A percentile compares a stretch with the other conserved stretches of the same genome.
Evolutionary conservation across 2,113 vertebrate species (phyloP).

Genomic region (Catagonus wagneri): DNA sequence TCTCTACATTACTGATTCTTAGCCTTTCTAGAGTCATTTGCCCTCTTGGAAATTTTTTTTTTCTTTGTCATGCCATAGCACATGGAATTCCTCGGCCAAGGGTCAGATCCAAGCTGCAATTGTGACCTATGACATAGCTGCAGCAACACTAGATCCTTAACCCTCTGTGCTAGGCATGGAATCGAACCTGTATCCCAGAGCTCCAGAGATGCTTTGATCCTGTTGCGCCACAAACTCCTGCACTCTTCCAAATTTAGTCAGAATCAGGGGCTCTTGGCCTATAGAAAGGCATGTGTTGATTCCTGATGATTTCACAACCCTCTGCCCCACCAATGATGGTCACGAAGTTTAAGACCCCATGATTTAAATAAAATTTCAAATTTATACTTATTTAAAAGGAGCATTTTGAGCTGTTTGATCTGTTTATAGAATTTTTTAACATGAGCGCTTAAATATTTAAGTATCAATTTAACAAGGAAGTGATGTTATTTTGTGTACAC

Average conservation of each 20-base stretch:
- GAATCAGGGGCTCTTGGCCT: too few relatives aligned
- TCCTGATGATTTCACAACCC: background rate
- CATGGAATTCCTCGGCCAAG: too few relatives aligned
- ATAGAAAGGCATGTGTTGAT: background rate
- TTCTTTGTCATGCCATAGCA: too few relatives aligned
- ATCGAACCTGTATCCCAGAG: too few relatives aligned
- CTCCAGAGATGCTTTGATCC: too few relatives aligned
- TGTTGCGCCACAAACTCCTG: too few relatives aligned
- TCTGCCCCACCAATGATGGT: background rate
- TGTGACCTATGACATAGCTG: too few relatives aligned
- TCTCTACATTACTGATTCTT: background rate
- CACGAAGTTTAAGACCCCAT: background rate
- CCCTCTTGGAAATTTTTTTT: background rate
- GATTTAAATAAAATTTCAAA: slow-evolving; percentile 16
- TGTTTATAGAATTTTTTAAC: background rate
- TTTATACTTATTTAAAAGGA: slow-evolving; percentile 24
- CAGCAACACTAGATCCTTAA: too few relatives aligned
- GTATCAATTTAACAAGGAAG: background rate
- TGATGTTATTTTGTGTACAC: background rate
- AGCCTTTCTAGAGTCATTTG: background rate
- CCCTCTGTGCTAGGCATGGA: too few relatives aligned
- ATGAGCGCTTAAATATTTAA: background rate
- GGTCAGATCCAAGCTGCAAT: too few relatives aligned
- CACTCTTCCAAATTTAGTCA: too few relatives aligned
- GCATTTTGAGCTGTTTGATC: background rate